A percentile compares a stretch with the other conserved stretches of the same genome.
These are phyloP conservation scores for Mesocentrotus franciscanus DNA, from an alignment of 53 echinoderm and acorn worm genomes.

Conservation along the genomic window DNA sequence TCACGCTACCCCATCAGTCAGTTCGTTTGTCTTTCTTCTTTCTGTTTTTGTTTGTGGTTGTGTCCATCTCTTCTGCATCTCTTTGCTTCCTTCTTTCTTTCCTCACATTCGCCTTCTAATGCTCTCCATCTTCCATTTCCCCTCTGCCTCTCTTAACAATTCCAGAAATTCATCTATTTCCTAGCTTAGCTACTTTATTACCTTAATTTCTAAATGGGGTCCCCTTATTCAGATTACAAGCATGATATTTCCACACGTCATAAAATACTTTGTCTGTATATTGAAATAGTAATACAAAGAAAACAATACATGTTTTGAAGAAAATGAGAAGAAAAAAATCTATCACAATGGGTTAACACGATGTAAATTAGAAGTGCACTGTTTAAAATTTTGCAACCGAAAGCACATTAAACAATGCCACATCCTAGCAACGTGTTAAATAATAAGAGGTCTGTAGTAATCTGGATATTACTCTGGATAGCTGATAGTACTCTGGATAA, in stretches of 20 bases:
- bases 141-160: background rate
- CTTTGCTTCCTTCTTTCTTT: background rate
- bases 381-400: background rate
- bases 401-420: background rate
- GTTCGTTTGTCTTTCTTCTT: too few species aligned
- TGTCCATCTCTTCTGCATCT: background rate
- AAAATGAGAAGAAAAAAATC: background rate
- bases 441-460: background rate
- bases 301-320: background rate
- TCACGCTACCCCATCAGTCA: too few species aligned
- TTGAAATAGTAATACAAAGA: background rate
- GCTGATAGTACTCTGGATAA: constrained; percentile 1
- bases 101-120: background rate
- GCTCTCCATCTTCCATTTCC: background rate
- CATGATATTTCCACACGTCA: background rate
- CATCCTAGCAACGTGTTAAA: background rate
- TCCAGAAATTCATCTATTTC: background rate
- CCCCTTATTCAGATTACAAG: background rate
- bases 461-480: background rate
- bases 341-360: background rate
- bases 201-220: background rate
- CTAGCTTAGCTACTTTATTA: background rate
- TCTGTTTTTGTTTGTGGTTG: background rate
- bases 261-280: background rate
- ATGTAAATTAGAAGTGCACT: background rate